Evolutionary conservation across 1,140 invertebrate species (phyloP), one percentile per base, ranked within the genome.

Genomic region (Pseudoatta argentina): DNA sequence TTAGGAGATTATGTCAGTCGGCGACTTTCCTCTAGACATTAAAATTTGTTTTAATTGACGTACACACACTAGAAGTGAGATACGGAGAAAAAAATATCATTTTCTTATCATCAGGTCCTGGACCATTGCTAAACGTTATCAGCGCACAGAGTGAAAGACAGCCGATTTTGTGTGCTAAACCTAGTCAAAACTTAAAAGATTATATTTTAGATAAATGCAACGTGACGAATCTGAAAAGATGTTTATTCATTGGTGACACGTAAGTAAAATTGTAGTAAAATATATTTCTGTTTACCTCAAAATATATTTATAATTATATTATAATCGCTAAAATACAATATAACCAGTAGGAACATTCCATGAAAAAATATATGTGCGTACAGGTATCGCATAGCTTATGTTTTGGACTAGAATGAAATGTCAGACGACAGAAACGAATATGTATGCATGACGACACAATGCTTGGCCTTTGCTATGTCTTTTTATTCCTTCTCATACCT

Each of bases 171-270:
- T 90, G 96, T 69, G 96, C 95, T 0, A 97, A 97, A 83, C 96
- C 96, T 0, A 95, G 96, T 0, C 91, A 93, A 53, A 75, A 88
- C 14, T 92, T 96, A 27, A 96, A 95, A 53, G 83, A 95, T 7
- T 93, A 93, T 73, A 64, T 96, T 8, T 48, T 93, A 0, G 53
- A 94, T 27, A 93, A 94, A 21, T 96, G 94, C 48, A 92, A 95
- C 0, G 92, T 96, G 12, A 93, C 88, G 0, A 91, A 96, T 69
- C 94, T 96, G 1, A 92, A 91, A n/a, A 94, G 96, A 85, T 96
- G 96, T n/a, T 93, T 97, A 0, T 96, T 97, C 89, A 95, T 97
- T 78, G 96, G 96, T 12, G 96, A 97, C 66, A 96, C 96, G 96
- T 95, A 88, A 96, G 89, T 90, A 27, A 88, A 34, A 79, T 55